Evolutionary conservation across 2,888 invertebrate genomes (phyloP).

Genomic region (Hipparchia semele): DNA sequence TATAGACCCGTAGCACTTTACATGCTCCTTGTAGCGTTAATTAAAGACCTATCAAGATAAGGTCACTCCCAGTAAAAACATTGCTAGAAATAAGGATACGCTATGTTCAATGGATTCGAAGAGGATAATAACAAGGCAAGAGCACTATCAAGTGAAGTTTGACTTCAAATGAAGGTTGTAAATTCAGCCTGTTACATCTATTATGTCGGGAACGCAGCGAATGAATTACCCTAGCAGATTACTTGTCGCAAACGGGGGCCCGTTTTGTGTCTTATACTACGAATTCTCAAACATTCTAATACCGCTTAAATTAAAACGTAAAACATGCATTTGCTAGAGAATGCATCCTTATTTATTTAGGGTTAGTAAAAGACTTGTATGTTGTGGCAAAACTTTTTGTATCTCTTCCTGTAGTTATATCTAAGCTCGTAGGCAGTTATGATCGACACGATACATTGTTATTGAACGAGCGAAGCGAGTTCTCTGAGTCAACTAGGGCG

Average conservation of each 20-base stretch:
- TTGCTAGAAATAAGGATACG: background rate
- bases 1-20: background rate
- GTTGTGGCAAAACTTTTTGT: background rate
- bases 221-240: slow-evolving; percentile 24
- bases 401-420: too few species aligned
- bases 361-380: background rate
- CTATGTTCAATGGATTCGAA: slow-evolving; percentile 11
- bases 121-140: slow-evolving; percentile 20
- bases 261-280: slow-evolving; percentile 16
- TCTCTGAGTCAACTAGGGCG: too few species aligned
- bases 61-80: background rate
- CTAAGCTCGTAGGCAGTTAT: too few species aligned
- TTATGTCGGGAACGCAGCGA: slow-evolving; percentile 25
- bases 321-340: slow-evolving; percentile 15
- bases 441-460: too few species aligned
- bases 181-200: slow-evolving; percentile 26
- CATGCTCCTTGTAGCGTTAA: background rate
- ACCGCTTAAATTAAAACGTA: slow-evolving; percentile 13
- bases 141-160: slow-evolving; percentile 22
- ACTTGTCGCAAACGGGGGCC: slow-evolving; percentile 15
- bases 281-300: slow-evolving; percentile 22
- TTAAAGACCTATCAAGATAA: background rate
- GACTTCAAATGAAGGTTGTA: slow-evolving; percentile 33
- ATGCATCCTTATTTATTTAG: background rate
- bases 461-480: too few species aligned